Percentiles rank a stretch among this genome's conserved stretches.
Evolutionary conservation across 2,113 vertebrate genomes (phyloP).

Genomic region (Butorides virescens): DNA sequence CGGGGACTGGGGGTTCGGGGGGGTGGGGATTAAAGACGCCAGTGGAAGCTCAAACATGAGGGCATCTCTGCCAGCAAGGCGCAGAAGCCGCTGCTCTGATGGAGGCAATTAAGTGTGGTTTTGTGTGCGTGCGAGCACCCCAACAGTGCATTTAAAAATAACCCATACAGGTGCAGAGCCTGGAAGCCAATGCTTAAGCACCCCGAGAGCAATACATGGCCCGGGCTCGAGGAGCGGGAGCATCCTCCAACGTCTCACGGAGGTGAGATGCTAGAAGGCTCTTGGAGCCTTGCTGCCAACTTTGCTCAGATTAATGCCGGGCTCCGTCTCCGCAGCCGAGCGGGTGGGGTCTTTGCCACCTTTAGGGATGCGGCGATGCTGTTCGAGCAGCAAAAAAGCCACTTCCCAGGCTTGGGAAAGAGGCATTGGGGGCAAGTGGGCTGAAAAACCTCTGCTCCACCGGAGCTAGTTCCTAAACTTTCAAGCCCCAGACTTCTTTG

Average conservation of each 20-base stretch:
- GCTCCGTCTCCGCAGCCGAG: neutral
- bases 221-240: neutral
- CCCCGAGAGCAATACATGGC: fast-evolving
- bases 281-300: neutral
- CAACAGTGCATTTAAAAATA: neutral
- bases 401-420: fast-evolving
- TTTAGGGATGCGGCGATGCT: neutral
- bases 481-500: neutral
- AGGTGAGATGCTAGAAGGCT: neutral
- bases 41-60: neutral
- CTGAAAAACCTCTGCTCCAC: neutral
- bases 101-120: neutral
- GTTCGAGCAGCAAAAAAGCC: neutral
- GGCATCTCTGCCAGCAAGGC: neutral
- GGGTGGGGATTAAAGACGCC: neutral
- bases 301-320: fast-evolving
- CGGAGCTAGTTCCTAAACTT: neutral
- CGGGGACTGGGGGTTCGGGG: neutral
- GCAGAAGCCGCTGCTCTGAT: neutral
- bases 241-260: fast-evolving
- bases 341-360: fast-evolving
- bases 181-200: neutral
- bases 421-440: neutral
- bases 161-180: neutral
- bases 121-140: fast-evolving